phyloP scores from a whole-genome alignment of 2,113 vertebrate genomes.

The Xiphophorus maculatus region DNA sequence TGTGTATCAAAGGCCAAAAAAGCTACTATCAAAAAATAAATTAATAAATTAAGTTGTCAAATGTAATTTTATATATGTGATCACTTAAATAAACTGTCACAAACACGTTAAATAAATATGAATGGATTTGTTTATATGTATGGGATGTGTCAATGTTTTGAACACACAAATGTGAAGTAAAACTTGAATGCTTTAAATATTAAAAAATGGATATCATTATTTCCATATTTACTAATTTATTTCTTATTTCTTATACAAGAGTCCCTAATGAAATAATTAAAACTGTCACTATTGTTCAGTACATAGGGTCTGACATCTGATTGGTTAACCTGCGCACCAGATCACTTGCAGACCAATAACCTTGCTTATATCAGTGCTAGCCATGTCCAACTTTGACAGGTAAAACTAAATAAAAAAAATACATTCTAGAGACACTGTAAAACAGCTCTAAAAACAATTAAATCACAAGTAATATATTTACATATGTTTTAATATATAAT shows the following conservation, averaged over 20 bases:
- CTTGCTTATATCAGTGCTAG: not conserved
- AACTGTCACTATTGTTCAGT: not conserved
- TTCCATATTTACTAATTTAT: not conserved
- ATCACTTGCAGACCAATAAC: not conserved
- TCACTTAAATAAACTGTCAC: not conserved
- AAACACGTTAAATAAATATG: not conserved
- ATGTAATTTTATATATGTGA: not conserved
- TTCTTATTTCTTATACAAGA: not conserved
- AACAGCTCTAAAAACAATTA: not conserved
- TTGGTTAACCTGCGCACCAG: not conserved
- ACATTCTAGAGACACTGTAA: not conserved
- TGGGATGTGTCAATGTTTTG: not conserved
- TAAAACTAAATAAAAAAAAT: not conserved
- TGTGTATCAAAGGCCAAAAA: not conserved
- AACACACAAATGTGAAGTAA: not conserved
- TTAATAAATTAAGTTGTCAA: not conserved
- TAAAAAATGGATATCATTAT: not conserved
- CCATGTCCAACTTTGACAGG: not conserved
- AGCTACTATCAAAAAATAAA: not conserved
- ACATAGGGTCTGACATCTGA: not conserved
- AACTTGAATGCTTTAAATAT: not conserved
- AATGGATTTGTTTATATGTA: not conserved
- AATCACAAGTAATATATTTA: not conserved
- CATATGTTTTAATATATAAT: not conserved
- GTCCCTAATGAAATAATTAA: not conserved